Conservation (phyloP, 2,888 invertebrate genomes). For the Parnassius orleans region DNA sequence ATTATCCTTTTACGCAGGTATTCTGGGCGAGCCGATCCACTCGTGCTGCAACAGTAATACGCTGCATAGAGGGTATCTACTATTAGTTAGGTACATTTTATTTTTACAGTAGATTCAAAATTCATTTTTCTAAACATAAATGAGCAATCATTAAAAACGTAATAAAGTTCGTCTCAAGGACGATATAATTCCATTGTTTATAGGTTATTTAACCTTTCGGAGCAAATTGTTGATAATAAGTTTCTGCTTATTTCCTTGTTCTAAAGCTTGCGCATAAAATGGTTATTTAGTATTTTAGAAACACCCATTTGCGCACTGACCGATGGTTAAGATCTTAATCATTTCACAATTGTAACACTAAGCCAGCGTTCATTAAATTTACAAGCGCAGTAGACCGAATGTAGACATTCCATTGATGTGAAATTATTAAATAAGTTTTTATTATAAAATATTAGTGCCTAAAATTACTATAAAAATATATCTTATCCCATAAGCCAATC, state of each 20-base stretch:
- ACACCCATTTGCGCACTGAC: slow-evolving; percentile 19
- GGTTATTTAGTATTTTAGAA: slow-evolving; percentile 26
- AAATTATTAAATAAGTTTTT: not conserved
- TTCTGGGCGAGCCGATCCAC: too few relatives aligned
- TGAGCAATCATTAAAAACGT: not conserved
- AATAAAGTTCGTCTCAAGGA: not conserved
- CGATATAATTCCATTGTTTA: slow-evolving; percentile 5
- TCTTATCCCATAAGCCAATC: too few relatives aligned
- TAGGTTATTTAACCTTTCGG: slow-evolving; percentile 15
- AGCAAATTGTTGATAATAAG: slow-evolving; percentile 13
- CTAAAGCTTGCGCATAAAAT: slow-evolving; percentile 10
- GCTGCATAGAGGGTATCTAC: too few relatives aligned
- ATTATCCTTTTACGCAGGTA: too few relatives aligned
- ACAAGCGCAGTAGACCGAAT: slow-evolving; percentile 16
- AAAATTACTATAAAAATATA: slow-evolving; percentile 1
- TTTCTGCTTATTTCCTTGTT: slow-evolving; percentile 20
- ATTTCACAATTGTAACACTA: slow-evolving; percentile 22
- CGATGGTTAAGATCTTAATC: slow-evolving; percentile 26
- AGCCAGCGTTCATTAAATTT: slow-evolving; percentile 26
- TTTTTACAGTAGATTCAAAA: too few relatives aligned
- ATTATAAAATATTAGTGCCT: not conserved
- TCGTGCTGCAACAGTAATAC: too few relatives aligned
- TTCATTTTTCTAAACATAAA: too few relatives aligned
- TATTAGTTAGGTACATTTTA: too few relatives aligned
- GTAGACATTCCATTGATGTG: slow-evolving; percentile 10